phyloP scores from a whole-genome alignment of 2,797 vertebrate species.

The Amblyraja radiata region DNA sequence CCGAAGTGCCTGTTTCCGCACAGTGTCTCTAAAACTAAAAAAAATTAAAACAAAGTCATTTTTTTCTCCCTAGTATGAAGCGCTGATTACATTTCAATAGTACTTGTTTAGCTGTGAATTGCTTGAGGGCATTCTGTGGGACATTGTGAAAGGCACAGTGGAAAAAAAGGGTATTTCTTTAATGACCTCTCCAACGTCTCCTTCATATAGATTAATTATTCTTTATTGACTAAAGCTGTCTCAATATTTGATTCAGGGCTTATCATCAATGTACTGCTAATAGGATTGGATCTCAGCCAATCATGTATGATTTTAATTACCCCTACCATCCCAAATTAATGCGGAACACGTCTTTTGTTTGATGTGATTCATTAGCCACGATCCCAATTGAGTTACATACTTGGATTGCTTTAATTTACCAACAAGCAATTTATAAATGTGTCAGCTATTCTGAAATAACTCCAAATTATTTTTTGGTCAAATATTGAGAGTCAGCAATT shows the following conservation, averaged over 20 bases:
- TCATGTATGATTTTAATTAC: not conserved
- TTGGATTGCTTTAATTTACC: not conserved
- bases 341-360: not conserved
- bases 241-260: not conserved
- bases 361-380: not conserved
- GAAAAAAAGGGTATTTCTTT: not conserved
- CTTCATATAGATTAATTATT: not conserved
- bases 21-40: too few relatives aligned
- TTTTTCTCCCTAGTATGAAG: too few relatives aligned
- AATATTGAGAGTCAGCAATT: not conserved
- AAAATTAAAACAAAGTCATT: too few relatives aligned
- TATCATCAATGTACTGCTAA: not conserved
- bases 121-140: not conserved
- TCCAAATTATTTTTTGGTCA: not conserved
- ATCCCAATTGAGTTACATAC: not conserved
- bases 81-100: too few relatives aligned
- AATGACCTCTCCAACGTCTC: not conserved
- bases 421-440: not conserved
- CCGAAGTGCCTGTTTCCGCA: too few relatives aligned
- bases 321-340: not conserved
- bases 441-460: not conserved
- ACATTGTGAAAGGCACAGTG: not conserved
- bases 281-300: not conserved
- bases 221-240: not conserved
- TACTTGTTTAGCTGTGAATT: not conserved